Evolutionary conservation across 2,797 vertebrate species (phyloP).

Genomic region (Coracias cyanogaster): DNA sequence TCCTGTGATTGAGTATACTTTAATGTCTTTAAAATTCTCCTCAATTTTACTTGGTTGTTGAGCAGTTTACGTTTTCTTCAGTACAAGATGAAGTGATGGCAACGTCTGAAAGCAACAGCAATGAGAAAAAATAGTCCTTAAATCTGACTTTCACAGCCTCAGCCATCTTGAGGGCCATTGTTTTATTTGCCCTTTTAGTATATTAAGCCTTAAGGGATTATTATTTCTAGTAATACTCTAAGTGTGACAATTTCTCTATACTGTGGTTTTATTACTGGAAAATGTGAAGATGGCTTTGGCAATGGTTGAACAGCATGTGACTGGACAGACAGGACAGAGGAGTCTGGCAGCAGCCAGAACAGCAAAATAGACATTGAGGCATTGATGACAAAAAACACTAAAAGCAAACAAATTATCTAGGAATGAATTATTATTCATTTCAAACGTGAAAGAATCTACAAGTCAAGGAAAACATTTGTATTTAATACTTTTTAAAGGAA

Average conservation of each 20-base stretch:
- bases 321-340: not conserved
- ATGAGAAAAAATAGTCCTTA: not conserved
- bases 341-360: not conserved
- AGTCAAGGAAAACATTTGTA: not conserved
- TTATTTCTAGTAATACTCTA: not conserved
- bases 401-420: not conserved
- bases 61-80: slow-evolving; percentile 19
- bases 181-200: not conserved
- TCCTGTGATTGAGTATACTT: slow-evolving; percentile 13
- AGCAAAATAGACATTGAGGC: not conserved
- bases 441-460: not conserved
- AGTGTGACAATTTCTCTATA: not conserved
- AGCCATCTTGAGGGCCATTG: not conserved
- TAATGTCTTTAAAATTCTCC: slow-evolving; percentile 7
- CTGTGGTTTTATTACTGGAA: not conserved
- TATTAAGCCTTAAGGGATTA: not conserved
- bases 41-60: not conserved
- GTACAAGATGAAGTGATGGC: not conserved
- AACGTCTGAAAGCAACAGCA: not conserved
- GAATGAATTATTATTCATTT: not conserved
- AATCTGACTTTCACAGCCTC: not conserved
- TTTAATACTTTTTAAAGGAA: not conserved
- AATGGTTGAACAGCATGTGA: not conserved
- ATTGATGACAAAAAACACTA: not conserved
- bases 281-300: not conserved